phyloP scores from a whole-genome alignment of 2,888 invertebrate genomes.

The Macrophya alboannulata region DNA sequence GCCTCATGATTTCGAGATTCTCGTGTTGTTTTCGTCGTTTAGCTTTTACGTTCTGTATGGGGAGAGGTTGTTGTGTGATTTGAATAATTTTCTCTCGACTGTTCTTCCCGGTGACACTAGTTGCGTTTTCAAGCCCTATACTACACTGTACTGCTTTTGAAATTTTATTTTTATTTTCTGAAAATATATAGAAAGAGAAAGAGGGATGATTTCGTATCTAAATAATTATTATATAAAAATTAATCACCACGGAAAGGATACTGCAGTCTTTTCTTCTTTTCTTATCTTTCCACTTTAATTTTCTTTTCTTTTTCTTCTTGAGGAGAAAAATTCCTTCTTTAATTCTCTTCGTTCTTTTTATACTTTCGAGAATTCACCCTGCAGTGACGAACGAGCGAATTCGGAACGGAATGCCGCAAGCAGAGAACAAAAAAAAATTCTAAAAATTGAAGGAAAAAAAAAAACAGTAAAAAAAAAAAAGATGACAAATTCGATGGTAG shows the following conservation, averaged over 20 bases:
- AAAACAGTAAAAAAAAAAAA: no score
- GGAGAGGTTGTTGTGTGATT: conserved; percentile 13
- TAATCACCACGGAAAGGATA: background rate
- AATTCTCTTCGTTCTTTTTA: background rate
- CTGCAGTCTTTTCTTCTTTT: background rate
- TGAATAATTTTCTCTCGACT: conserved; percentile 42
- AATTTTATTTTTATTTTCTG: background rate
- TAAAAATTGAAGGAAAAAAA: no score
- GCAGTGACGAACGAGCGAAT: conserved; percentile 3
- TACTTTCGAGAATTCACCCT: background rate
- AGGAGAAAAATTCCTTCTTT: background rate
- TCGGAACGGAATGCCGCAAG: background rate
- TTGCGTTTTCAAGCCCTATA: conserved; percentile 28
- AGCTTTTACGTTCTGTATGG: background rate
- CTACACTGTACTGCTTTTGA: no score
- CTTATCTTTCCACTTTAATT: no score
- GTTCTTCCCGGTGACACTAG: conserved; percentile 44
- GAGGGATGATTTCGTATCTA: background rate
- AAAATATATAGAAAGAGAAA: background rate
- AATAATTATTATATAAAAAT: background rate
- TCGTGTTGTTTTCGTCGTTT: background rate
- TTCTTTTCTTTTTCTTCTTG: background rate
- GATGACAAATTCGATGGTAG: conserved; percentile 2
- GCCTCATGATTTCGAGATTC: background rate
- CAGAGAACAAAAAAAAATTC: background rate